Conservation (phyloP, 1,140 invertebrate species). For the Parasteatoda tepidariorum region DNA sequence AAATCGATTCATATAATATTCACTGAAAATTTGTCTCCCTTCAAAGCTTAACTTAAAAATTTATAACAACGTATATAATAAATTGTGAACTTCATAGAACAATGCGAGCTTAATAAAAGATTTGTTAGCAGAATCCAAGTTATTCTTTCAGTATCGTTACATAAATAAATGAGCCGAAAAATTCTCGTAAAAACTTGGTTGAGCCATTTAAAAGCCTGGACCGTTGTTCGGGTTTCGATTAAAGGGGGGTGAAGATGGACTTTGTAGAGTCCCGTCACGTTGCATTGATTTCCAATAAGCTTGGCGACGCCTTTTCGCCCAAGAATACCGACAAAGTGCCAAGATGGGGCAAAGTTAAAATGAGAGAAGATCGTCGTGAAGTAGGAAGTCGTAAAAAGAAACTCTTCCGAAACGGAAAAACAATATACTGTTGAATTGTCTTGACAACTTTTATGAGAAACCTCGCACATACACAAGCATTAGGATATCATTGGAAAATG, state of each 20-base stretch:
- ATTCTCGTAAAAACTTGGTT: constrained; percentile 33
- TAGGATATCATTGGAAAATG: neutral
- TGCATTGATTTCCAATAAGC: constrained; percentile 52
- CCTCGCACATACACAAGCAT: neutral
- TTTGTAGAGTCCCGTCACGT: constrained; percentile 18
- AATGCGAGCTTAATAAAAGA: neutral
- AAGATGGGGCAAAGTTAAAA: constrained; percentile 41
- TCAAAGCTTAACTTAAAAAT: too few relatives aligned
- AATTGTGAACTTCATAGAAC: too few relatives aligned
- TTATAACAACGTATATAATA: too few relatives aligned
- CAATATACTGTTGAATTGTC: constrained; percentile 28
- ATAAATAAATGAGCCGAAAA: constrained; percentile 46
- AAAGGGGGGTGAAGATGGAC: constrained; percentile 14
- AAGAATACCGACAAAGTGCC: constrained; percentile 43
- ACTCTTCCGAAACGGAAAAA: constrained; percentile 29
- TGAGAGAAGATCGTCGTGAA: constrained; percentile 2
- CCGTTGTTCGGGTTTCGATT: constrained; percentile 42
- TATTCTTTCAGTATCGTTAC: constrained; percentile 23
- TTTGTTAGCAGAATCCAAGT: constrained; percentile 10
- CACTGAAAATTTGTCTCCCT: too few relatives aligned
- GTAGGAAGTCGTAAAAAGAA: constrained; percentile 19
- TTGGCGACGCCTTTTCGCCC: constrained; percentile 34
- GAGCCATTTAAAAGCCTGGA: constrained; percentile 35
- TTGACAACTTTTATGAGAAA: constrained; percentile 1
- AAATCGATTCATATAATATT: too few relatives aligned